Conservation (phyloP, 2,797 vertebrate species). For the Poecilia wingei region DNA sequence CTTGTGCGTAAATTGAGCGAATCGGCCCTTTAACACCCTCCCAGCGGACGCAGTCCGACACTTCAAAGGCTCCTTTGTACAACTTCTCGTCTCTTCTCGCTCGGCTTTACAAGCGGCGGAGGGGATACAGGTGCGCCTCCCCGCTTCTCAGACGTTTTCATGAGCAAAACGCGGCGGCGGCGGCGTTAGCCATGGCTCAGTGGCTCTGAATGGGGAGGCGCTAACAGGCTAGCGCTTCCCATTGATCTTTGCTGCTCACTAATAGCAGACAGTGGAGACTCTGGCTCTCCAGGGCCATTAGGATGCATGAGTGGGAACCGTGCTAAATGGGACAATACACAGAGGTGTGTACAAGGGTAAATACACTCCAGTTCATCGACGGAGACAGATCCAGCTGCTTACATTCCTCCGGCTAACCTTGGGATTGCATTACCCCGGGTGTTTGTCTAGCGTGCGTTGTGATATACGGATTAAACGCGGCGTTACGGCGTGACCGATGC, state of each 20-base stretch:
- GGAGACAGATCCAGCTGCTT: slow-evolving; percentile 46
- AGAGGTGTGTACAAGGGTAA: slow-evolving; percentile 67
- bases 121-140: slow-evolving; percentile 61
- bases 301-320: slow-evolving; percentile 68
- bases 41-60: slow-evolving; percentile 16
- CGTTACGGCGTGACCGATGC: slow-evolving; percentile 36
- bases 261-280: slow-evolving; percentile 67
- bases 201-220: slow-evolving; percentile 64
- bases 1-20: slow-evolving; percentile 22
- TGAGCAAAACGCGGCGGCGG: slow-evolving; percentile 65
- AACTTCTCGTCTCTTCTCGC: slow-evolving; percentile 23
- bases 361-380: slow-evolving; percentile 61
- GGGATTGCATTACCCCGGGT: slow-evolving; percentile 53
- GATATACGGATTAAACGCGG: slow-evolving; percentile 47
- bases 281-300: slow-evolving; percentile 68
- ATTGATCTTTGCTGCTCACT: slow-evolving; percentile 77
- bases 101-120: slow-evolving; percentile 32
- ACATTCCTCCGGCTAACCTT: slow-evolving; percentile 65
- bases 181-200: slow-evolving; percentile 74
- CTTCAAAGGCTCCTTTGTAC: slow-evolving; percentile 33
- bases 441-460: slow-evolving; percentile 39
- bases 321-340: slow-evolving; percentile 71
- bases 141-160: slow-evolving; percentile 55
- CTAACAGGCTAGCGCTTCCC: slow-evolving; percentile 67
- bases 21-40: slow-evolving; percentile 29